Base-by-base conservation (phyloP, 2,797 vertebrate species). In the Pangasius djambal region DNA sequence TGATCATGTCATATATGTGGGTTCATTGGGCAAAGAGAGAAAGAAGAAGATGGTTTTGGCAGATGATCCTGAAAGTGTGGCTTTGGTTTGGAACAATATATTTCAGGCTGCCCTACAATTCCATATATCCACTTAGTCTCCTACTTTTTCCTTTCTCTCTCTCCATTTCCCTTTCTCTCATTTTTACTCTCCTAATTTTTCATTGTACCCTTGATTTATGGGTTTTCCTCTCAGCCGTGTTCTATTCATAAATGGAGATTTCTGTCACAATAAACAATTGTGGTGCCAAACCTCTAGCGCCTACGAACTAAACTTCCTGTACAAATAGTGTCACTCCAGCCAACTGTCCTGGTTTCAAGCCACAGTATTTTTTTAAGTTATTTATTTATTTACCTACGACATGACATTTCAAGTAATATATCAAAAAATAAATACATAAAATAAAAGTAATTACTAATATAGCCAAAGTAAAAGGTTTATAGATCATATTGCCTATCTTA, bases 211-310 rank as follows among this genome's bases (percentile, higher is more conserved):
- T 81, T 93, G 94, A 94, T 93, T 92, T 91, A 94, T 92, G 91
- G 61, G 85, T 85, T 75, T 90, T 87, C 87, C 86, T 84, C 65
- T 87, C 63, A 75, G 69, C 40, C 59, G 28, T 87, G 52, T 65
- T 89, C 86, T 87, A 88, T 86, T 92, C 89, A 89, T 92, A 90
- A 92, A 88, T 88, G 90, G 65, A 67, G 89, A 93, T 94, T 92
- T 94, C 88, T 92, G 92, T 93, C 91, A 89, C 83, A 91, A 88
- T 86, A 89, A 86, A 78, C 92, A 94, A 92, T 94, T 93, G 93
- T 89, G 91, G 89, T 91, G 28, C 83, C 61, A 69, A 84, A 63
- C 90, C 31, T 20, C 55, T 82, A 34, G 28, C 12, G 20, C 55
- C 81, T 40, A 20, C 5, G n/a, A 57, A 65, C 28, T 63, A 40